Evolutionary conservation across 2,888 invertebrate genomes (phyloP).

Genomic region (Amiota mariae): DNA sequence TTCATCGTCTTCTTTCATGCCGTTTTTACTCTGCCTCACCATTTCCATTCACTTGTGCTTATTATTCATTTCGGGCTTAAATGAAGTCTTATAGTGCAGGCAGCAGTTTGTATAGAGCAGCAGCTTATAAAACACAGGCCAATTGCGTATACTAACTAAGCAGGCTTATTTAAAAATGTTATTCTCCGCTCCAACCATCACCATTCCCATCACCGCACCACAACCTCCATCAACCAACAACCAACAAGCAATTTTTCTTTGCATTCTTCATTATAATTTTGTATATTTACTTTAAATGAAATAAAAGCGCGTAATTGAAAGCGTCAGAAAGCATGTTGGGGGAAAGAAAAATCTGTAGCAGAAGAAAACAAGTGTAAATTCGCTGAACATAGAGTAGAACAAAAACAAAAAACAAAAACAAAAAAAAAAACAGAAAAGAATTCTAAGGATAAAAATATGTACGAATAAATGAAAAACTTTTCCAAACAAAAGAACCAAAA

Average conservation of each 20-base stretch:
- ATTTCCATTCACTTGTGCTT: slow-evolving; percentile 19
- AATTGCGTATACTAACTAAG: background rate
- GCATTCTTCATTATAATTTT: slow-evolving; percentile 14
- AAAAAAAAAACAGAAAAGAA: slow-evolving; percentile 41
- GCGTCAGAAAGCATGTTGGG: background rate
- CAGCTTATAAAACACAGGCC: background rate
- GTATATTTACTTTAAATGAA: slow-evolving; percentile 36
- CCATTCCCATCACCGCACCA: background rate
- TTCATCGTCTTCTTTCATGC: slow-evolving; percentile 27
- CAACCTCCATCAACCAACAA: no score
- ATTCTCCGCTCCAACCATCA: background rate
- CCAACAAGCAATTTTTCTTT: no score
- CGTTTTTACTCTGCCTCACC: background rate
- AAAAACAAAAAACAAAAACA: slow-evolving; percentile 37
- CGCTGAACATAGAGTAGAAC: slow-evolving; percentile 31
- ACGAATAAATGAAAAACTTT: slow-evolving; percentile 34
- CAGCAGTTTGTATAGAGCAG: background rate
- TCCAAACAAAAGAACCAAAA: slow-evolving; percentile 43
- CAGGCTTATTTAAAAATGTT: slow-evolving; percentile 31
- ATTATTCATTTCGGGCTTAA: slow-evolving; percentile 50
- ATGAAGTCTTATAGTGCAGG: slow-evolving; percentile 58
- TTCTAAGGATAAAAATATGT: slow-evolving; percentile 4
- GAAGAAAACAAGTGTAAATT: slow-evolving; percentile 29
- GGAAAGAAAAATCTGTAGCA: background rate
- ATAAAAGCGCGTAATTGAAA: slow-evolving; percentile 31